Evolutionary conservation across 2,113 vertebrate species (phyloP).

Genomic region (Datnioides undecimradiatus): DNA sequence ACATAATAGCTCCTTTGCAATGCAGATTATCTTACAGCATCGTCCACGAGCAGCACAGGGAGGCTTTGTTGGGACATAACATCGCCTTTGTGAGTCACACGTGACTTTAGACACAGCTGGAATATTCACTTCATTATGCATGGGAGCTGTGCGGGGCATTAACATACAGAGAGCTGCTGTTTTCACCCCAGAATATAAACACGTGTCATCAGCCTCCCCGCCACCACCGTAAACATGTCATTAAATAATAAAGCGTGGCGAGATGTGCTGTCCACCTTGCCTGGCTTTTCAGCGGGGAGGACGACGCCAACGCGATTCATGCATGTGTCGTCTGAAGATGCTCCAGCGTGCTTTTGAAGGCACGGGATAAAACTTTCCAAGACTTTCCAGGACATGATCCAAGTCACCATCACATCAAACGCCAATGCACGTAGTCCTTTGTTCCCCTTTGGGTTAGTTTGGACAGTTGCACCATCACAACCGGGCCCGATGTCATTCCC

Average conservation of each 20-base stretch:
- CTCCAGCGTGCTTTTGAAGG: neutral
- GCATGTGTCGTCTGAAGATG: neutral
- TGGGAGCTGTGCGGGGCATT: constrained; percentile 5
- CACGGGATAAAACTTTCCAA: neutral
- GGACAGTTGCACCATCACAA: no score
- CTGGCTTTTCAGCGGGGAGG: neutral
- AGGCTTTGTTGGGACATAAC: constrained; percentile 57
- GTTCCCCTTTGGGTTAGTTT: no score
- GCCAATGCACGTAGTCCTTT: no score
- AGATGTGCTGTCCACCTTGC: neutral
- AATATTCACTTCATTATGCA: constrained; percentile 55
- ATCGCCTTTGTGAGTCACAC: constrained; percentile 39
- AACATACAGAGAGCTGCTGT: constrained; percentile 48
- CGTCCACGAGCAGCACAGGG: constrained; percentile 17
- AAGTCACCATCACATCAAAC: no score
- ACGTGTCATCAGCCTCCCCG: constrained; percentile 6
- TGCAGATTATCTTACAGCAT: constrained; percentile 29
- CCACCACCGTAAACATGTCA: constrained; percentile 43
- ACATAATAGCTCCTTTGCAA: constrained; percentile 45
- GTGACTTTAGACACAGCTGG: constrained; percentile 40
- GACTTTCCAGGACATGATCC: neutral
- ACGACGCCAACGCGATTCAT: neutral
- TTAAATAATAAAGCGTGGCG: constrained; percentile 29
- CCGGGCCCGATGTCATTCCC: no score
- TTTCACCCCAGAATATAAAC: constrained; percentile 34